These are phyloP conservation scores for Leucophenga montana DNA, from an alignment of 2,888 invertebrate genomes.

Conservation along the genomic window DNA sequence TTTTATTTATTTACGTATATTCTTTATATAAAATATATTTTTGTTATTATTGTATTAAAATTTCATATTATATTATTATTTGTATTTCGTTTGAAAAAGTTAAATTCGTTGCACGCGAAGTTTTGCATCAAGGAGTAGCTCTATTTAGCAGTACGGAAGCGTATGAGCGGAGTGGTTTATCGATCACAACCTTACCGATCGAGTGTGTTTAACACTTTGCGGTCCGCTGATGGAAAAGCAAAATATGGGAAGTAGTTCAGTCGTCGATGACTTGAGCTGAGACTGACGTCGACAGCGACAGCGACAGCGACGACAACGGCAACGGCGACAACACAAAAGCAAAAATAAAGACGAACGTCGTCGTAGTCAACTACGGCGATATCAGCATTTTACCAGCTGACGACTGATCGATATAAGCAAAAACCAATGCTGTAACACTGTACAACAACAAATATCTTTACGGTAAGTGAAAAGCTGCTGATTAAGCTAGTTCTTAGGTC, in stretches of 20 bases:
- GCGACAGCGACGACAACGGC: neutral
- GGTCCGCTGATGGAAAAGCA: neutral
- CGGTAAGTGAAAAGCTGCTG: too few species aligned
- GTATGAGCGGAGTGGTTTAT: constrained; percentile 2
- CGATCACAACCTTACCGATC: constrained; percentile 50
- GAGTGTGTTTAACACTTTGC: constrained; percentile 43
- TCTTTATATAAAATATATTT: neutral
- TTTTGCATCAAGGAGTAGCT: neutral
- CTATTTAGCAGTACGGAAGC: neutral
- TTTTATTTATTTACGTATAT: too few species aligned
- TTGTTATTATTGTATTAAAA: neutral
- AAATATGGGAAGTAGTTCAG: constrained; percentile 1
- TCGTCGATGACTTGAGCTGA: neutral
- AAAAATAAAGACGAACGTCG: too few species aligned
- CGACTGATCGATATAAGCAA: neutral
- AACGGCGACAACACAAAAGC: neutral
- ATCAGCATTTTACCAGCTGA: neutral
- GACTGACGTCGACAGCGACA: neutral
- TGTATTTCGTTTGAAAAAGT: neutral
- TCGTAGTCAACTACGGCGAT: too few species aligned
- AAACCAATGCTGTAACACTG: neutral
- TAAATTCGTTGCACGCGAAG: neutral
- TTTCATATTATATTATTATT: neutral
- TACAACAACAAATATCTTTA: neutral
- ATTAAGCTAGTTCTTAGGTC: too few species aligned